Conservation (phyloP, 1,140 invertebrate species). For the Gyrodactylus bullatarudis region DNA sequence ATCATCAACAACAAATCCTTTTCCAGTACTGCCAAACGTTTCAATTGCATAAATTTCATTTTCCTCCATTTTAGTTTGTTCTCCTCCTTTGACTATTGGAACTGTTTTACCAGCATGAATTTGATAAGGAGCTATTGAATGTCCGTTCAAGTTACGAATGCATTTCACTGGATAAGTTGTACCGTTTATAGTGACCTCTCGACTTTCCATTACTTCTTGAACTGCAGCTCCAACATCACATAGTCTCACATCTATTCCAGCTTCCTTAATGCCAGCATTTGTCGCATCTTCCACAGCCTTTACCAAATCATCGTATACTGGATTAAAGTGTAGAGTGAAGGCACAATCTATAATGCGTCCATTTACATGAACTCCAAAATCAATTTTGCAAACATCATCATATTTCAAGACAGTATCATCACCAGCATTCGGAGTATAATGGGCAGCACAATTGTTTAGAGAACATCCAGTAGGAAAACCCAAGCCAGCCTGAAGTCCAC, state of each 20-base stretch:
- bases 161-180: constrained; percentile 71
- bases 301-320: constrained; percentile 68
- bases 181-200: constrained; percentile 85
- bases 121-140: constrained; percentile 76
- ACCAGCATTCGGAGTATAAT: constrained; percentile 94
- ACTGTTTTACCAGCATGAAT: constrained; percentile 98
- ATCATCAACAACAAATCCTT: constrained; percentile 79
- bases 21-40: constrained; percentile 90
- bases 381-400: constrained; percentile 95
- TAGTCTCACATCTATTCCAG: constrained; percentile 69
- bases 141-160: constrained; percentile 87
- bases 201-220: constrained; percentile 97
- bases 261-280: constrained; percentile 56
- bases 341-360: constrained; percentile 90
- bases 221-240: constrained; percentile 88
- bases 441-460: constrained; percentile 85
- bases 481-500: constrained; percentile 68
- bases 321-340: constrained; percentile 78
- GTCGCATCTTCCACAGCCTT: constrained; percentile 86
- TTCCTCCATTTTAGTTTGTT: constrained; percentile 85
- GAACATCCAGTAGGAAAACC: constrained; percentile 97
- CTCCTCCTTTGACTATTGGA: constrained; percentile 91
- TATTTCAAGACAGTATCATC: constrained; percentile 66
- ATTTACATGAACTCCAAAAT: constrained; percentile 95
- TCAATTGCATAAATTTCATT: constrained; percentile 97